phyloP scores from a whole-genome alignment of 2,113 vertebrate genomes.

The Mesocricetus auratus region DNA sequence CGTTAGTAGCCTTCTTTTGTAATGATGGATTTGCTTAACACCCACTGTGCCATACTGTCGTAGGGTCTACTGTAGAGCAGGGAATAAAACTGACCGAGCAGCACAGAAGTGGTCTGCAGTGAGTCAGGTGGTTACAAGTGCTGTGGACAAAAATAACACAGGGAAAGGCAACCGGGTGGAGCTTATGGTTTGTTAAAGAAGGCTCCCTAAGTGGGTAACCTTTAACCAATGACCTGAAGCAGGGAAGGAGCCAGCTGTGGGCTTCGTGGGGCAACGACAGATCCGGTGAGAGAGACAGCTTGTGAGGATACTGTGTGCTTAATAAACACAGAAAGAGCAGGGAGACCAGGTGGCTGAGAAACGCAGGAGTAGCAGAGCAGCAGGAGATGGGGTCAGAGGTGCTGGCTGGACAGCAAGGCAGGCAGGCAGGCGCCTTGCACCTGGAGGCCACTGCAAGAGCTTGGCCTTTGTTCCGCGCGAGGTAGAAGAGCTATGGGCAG shows the following conservation, averaged over 20 bases:
- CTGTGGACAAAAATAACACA: conserved; percentile 27
- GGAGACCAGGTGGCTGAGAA: neutral
- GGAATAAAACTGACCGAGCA: conserved; percentile 22
- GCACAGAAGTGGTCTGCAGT: neutral
- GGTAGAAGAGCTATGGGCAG: neutral
- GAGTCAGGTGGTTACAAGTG: conserved; percentile 9
- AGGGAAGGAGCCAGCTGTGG: conserved; percentile 4
- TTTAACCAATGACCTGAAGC: conserved; percentile 47
- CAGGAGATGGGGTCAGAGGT: neutral
- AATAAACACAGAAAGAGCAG: neutral
- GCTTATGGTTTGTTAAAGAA: conserved; percentile 33
- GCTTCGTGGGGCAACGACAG: neutral
- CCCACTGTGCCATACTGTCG: neutral
- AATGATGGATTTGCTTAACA: conserved; percentile 5
- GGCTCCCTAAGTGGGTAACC: conserved; percentile 20
- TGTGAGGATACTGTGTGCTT: neutral
- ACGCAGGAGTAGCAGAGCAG: neutral
- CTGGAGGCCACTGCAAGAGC: neutral
- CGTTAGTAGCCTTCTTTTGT: neutral
- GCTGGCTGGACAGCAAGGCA: neutral
- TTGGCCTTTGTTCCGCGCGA: conserved; percentile 26
- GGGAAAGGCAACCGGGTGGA: neutral
- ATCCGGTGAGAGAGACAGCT: neutral
- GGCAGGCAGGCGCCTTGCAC: neutral
- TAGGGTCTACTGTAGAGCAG: neutral